A percentile compares a stretch with the other conserved stretches of the same genome.
These are phyloP conservation scores for Scaptomyza flava DNA, from an alignment of 2,888 invertebrate species.

Conservation along the genomic window DNA sequence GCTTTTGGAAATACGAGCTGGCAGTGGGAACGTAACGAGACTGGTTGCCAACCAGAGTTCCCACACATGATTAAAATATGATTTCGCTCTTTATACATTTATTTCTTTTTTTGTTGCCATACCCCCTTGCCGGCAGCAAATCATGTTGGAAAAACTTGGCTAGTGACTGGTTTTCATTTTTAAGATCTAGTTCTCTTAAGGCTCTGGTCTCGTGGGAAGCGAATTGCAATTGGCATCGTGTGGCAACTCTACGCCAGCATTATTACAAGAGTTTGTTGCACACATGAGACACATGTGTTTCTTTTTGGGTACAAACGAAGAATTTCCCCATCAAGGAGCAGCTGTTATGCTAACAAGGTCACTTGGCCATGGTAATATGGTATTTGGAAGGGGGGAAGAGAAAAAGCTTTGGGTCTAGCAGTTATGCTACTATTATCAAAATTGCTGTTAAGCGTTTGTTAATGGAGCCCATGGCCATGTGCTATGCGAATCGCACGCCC, in stretches of 20 bases:
- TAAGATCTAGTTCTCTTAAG: conserved; percentile 34
- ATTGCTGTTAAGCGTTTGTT: conserved; percentile 65
- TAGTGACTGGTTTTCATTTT: conserved; percentile 48
- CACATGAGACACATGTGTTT: conserved; percentile 21
- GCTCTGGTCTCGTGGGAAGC: conserved; percentile 62
- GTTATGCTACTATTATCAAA: conserved; percentile 76
- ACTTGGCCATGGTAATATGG: conserved; percentile 48
- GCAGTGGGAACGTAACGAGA: conserved; percentile 61
- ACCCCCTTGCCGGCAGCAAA: conserved; percentile 27
- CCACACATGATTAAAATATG: conserved; percentile 69
- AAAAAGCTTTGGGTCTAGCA: conserved; percentile 9
- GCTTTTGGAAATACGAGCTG: conserved; percentile 51
- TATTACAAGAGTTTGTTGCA: conserved; percentile 24
- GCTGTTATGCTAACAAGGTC: conserved; percentile 63
- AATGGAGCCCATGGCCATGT: conserved; percentile 58
- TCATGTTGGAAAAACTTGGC: conserved; percentile 54
- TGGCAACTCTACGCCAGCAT: conserved; percentile 50
- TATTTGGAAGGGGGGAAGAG: neutral
- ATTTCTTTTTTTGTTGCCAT: neutral
- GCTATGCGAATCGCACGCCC: conserved; percentile 50
- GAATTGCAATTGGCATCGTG: conserved; percentile 42
- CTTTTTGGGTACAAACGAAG: too few species aligned
- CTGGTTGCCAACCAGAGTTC: conserved; percentile 55
- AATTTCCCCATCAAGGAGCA: conserved; percentile 2
- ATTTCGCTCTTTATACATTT: conserved; percentile 7